These are phyloP conservation scores for Pycnonotus jocosus DNA, from an alignment of 2,113 vertebrate genomes.

Conservation along the genomic window DNA sequence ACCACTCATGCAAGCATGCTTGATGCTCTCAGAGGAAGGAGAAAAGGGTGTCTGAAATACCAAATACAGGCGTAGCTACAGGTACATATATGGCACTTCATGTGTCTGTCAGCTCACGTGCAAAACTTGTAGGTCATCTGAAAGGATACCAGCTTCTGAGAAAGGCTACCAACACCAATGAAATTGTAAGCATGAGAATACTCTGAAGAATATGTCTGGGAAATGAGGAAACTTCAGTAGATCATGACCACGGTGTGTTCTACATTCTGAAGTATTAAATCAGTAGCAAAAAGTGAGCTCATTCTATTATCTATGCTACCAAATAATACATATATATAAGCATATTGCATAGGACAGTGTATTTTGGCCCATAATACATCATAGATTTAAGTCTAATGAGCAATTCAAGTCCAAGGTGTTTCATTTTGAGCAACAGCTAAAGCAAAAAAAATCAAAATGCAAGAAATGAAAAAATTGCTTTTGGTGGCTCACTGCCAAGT, in stretches of 20 bases:
- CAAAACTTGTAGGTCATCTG: neutral
- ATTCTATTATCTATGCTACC: neutral
- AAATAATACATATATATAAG: constrained; percentile 43
- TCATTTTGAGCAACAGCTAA: constrained; percentile 56
- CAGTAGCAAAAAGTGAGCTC: neutral
- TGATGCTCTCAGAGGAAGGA: neutral
- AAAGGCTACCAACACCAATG: neutral
- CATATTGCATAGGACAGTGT: constrained; percentile 20
- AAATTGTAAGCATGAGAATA: neutral
- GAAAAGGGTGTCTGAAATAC: neutral
- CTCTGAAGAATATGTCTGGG: neutral
- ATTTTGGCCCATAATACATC: constrained; percentile 27
- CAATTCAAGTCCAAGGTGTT: constrained; percentile 63
- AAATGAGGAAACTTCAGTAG: neutral
- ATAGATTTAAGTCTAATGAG: constrained; percentile 57
- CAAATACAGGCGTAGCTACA: neutral
- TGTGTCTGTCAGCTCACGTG: neutral
- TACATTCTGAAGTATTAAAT: neutral
- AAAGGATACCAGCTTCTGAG: neutral
- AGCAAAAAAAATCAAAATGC: constrained; percentile 34
- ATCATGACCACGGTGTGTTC: neutral
- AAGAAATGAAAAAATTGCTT: constrained; percentile 18
- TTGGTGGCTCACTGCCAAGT: constrained; percentile 52
- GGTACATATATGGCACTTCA: neutral
- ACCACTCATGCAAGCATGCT: neutral